These are phyloP conservation scores for Helleia helle DNA, from an alignment of 2,888 invertebrate genomes.

Conservation along the genomic window DNA sequence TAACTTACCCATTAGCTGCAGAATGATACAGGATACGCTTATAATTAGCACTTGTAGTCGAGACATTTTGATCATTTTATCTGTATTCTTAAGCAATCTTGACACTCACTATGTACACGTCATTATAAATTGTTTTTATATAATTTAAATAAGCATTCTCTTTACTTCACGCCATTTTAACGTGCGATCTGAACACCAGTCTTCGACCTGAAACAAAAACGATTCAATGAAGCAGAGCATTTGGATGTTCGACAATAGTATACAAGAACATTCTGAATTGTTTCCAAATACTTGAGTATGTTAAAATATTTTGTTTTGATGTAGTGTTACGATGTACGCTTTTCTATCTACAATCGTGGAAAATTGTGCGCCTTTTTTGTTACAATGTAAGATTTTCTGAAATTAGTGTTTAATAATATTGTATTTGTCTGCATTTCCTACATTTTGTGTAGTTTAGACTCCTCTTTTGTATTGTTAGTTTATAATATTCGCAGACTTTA, in stretches of 20 bases:
- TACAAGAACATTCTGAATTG: slow-evolving; percentile 19
- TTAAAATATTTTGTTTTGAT: slow-evolving; percentile 26
- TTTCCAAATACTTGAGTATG: slow-evolving; percentile 24
- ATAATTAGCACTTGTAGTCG: neutral
- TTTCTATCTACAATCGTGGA: slow-evolving; percentile 17
- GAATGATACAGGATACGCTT: neutral
- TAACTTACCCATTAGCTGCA: neutral
- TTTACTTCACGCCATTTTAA: slow-evolving; percentile 4
- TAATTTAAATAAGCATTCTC: neutral
- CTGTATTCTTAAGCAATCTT: neutral
- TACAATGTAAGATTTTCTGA: slow-evolving; percentile 15
- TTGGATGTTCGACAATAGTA: slow-evolving; percentile 31
- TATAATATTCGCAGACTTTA: too few species aligned
- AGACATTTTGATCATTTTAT: neutral
- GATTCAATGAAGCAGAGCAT: slow-evolving; percentile 20
- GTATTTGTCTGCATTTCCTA: neutral
- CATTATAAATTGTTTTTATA: neutral
- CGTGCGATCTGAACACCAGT: neutral
- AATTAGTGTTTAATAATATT: slow-evolving; percentile 4
- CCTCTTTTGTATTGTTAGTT: too few species aligned
- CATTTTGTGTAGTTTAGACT: slow-evolving; percentile 4
- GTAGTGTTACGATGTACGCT: slow-evolving; percentile 20
- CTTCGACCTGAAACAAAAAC: slow-evolving; percentile 7
- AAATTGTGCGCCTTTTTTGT: slow-evolving; percentile 15
- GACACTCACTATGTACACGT: neutral